Base-by-base conservation (phyloP, 2,888 invertebrate genomes). In the Eupithecia insigniata region DNA sequence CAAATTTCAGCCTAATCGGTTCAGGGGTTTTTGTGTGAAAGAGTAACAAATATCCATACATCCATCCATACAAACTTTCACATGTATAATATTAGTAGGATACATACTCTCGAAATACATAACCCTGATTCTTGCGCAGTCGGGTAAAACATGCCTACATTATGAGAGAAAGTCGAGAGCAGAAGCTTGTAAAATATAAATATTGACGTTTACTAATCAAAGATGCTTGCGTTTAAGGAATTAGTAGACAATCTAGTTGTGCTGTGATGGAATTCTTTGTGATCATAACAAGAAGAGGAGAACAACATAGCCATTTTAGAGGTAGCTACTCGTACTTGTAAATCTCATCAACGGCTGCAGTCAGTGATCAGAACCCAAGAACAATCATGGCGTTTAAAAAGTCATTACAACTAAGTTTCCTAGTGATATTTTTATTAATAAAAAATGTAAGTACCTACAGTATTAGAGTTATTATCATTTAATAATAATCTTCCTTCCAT, bases 261-360 rank as follows among this genome's bases (percentile, higher is more conserved):
- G 30, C 7, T 30, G 60, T 18, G 28, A 60, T 60, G 60, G 60
- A 60, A 60, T 60, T 60, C 30, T 8, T 30, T 60, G 60, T 60
- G 28, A 60, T 60, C 60, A 60, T 60, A 60, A 60, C 60, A 60
- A 12, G 73, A 73, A 28, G 30, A 30, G 28, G 28, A 60, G 30
- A 60, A 60, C 30, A 30, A 28, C 60, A 58, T 55, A 26, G 30
- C 18, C 30, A 60, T 16, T 60, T 60, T 51, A 51, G 51, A 51
- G 51, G 22, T 51, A n/a, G n/a, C n/a, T n/a, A n/a, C n/a, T 14
- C 1, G 4, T 43, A 46, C 46, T n/a, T 7, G n/a, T 46, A 4
- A 10, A 51, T 60, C 16, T 16, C 12, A 8, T 60, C 28, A 16
- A 16, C 6, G 30, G 18, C 28, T 18, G 26, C 60, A 60, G 60